These are phyloP conservation scores for Ceratosolen fusciceps DNA, from an alignment of 1,140 invertebrate species.

Conservation along the genomic window DNA sequence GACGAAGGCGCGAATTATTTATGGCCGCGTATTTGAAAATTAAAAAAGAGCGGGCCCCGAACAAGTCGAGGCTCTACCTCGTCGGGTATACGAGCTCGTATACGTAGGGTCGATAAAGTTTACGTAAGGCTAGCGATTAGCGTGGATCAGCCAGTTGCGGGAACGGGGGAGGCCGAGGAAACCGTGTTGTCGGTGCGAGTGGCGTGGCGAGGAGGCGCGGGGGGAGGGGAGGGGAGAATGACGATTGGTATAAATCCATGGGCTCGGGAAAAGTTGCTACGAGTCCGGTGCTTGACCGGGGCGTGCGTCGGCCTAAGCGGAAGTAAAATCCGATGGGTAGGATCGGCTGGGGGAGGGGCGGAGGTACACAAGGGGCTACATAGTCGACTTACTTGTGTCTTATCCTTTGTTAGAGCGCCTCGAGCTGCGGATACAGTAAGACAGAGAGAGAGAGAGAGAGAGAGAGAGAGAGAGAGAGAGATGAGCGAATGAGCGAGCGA, in stretches of 20 bases:
- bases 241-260: too few species aligned
- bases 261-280: neutral
- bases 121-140: neutral
- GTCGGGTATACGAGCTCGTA: too few species aligned
- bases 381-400: neutral
- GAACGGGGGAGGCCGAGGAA: neutral
- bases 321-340: neutral
- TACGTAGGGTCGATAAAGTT: too few species aligned
- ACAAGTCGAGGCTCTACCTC: neutral
- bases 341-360: neutral
- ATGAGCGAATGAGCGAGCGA: too few species aligned
- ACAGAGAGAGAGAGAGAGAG: slow-evolving; percentile 19
- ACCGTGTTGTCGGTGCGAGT: too few species aligned
- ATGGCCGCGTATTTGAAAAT: neutral
- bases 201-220: too few species aligned
- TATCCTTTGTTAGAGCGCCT: slow-evolving; percentile 21
- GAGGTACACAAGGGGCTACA: neutral
- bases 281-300: neutral
- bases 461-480: too few species aligned
- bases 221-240: too few species aligned
- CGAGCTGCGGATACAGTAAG: too few species aligned
- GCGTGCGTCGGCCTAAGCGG: neutral
- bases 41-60: neutral
- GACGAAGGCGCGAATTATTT: neutral
- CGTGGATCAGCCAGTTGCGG: neutral